phyloP scores from a whole-genome alignment of 2,888 invertebrate genomes.

The Philhelius pedissequus region DNA sequence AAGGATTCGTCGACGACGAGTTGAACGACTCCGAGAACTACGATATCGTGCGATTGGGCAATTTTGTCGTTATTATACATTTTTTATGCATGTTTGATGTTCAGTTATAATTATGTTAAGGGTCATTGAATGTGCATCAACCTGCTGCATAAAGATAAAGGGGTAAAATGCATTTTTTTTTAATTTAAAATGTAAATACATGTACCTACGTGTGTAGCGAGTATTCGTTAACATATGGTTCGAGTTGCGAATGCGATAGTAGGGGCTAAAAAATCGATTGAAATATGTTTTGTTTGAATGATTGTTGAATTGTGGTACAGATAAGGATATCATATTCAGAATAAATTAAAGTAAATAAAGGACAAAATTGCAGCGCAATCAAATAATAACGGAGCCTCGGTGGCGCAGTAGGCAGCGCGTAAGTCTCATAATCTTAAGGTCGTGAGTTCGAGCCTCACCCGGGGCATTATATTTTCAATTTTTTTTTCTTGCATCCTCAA shows the following conservation, averaged over 20 bases:
- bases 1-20: conserved; percentile 16
- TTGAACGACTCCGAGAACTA: conserved; percentile 17
- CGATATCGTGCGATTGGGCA: conserved; percentile 55
- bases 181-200: too few species aligned
- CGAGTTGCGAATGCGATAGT: background rate
- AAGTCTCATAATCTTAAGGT: conserved; percentile 70
- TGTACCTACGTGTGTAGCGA: too few species aligned
- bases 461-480: conserved; percentile 72
- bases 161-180: background rate
- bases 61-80: conserved; percentile 34
- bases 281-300: background rate
- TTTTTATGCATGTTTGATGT: background rate
- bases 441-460: conserved; percentile 71
- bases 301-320: background rate
- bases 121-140: conserved; percentile 49
- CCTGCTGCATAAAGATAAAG: background rate
- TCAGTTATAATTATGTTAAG: conserved; percentile 47
- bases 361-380: background rate
- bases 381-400: conserved; percentile 25
- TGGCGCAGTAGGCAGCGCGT: conserved; percentile 69
- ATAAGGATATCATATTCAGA: too few species aligned
- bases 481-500: too few species aligned
- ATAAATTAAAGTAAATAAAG: background rate
- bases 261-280: background rate
- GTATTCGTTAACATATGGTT: background rate